These are phyloP conservation scores for Macropis europaea DNA, from an alignment of 2,888 invertebrate species.

Conservation along the genomic window DNA sequence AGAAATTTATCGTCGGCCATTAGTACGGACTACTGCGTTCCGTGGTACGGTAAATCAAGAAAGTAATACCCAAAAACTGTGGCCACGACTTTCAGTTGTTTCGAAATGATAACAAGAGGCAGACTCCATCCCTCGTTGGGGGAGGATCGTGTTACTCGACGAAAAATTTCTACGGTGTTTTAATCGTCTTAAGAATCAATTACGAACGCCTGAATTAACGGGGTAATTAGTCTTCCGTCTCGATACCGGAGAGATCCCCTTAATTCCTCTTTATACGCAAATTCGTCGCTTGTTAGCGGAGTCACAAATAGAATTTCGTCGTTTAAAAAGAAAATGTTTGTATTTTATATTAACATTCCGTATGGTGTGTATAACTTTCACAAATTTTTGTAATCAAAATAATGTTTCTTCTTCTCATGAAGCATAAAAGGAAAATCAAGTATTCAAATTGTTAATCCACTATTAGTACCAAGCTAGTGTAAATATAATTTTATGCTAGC, in stretches of 20 bases:
- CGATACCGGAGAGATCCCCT: neutral
- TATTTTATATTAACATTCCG: too few relatives aligned
- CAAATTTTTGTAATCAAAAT: too few relatives aligned
- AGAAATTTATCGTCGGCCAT: slow-evolving; percentile 47
- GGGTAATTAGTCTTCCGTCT: slow-evolving; percentile 2
- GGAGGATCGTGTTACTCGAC: neutral
- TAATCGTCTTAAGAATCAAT: slow-evolving; percentile 9
- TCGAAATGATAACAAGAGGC: neutral
- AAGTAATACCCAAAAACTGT: slow-evolving; percentile 15
- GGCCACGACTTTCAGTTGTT: neutral
- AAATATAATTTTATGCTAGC: too few relatives aligned
- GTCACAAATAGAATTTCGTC: too few relatives aligned
- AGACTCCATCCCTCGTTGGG: neutral
- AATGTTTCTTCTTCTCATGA: too few relatives aligned
- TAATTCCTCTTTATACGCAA: neutral
- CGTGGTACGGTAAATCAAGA: slow-evolving; percentile 37
- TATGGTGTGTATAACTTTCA: too few relatives aligned
- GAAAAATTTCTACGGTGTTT: neutral
- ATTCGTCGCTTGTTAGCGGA: neutral
- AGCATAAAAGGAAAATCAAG: too few relatives aligned
- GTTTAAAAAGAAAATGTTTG: too few relatives aligned
- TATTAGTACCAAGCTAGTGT: too few relatives aligned
- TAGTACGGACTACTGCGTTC: slow-evolving; percentile 27
- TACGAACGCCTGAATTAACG: neutral
- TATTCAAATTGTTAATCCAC: too few relatives aligned